These are phyloP conservation scores for Hirundo rustica DNA, from an alignment of 2,797 vertebrate species.

Conservation along the genomic window DNA sequence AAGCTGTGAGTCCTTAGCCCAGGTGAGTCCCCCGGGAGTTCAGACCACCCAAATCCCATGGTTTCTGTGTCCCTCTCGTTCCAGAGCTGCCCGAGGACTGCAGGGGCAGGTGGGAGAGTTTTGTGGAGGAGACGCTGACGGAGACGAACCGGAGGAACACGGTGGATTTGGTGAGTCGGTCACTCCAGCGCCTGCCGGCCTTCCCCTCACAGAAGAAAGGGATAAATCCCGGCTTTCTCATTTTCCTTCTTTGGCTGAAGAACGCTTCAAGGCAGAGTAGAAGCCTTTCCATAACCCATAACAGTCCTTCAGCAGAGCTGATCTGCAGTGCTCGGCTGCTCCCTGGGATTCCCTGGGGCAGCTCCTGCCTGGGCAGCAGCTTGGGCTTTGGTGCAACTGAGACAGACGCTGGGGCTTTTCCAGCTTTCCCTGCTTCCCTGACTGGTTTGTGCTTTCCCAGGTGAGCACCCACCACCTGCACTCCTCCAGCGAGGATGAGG, in stretches of 20 bases:
- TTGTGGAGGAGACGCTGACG: constrained; percentile 90
- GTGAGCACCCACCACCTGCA: constrained; percentile 96
- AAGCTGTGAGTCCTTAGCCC: neutral
- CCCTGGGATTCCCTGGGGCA: rapidly evolving
- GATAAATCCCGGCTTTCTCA: rapidly evolving
- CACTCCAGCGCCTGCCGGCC: neutral
- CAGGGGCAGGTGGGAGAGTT: constrained; percentile 95
- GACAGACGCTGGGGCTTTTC: neutral
- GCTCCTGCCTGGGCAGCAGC: neutral
- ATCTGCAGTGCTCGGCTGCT: rapidly evolving
- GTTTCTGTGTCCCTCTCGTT: neutral
- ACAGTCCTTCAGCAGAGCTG: neutral
- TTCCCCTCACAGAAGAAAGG: rapidly evolving
- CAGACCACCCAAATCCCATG: neutral
- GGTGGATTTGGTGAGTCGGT: constrained; percentile 85
- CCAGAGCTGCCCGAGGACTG: constrained; percentile 94
- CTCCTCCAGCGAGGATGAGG: constrained; percentile 97
- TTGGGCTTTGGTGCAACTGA: neutral
- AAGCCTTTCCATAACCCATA: neutral
- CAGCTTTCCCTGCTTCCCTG: neutral
- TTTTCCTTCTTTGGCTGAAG: neutral
- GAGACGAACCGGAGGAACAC: constrained; percentile 96
- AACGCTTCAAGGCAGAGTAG: neutral
- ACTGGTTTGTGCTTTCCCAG: constrained; percentile 65
- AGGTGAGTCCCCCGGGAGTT: neutral